Evolutionary conservation across 2,888 invertebrate genomes (phyloP).

Genomic region (Drosophila rubida): DNA sequence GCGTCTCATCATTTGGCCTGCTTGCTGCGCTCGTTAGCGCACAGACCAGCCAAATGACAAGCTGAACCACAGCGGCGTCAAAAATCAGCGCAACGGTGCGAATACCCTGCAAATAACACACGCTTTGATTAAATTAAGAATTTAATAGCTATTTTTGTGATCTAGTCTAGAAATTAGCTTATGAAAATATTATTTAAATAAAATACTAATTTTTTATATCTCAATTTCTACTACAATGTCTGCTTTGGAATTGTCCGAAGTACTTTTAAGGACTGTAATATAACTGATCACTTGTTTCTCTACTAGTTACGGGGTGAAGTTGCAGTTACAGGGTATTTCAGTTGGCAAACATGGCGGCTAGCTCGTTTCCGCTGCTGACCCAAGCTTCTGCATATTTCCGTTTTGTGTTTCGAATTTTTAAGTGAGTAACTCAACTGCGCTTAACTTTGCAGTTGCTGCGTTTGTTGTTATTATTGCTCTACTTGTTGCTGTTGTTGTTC

Average conservation of each 20-base stretch:
- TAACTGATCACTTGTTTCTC: not conserved
- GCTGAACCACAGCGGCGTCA: constrained; percentile 7
- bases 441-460: constrained; percentile 40
- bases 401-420: constrained; percentile 82
- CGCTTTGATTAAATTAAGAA: not conserved
- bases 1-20: constrained; percentile 43
- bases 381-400: constrained; percentile 82
- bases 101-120: constrained; percentile 23
- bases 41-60: constrained; percentile 8
- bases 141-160: too few species aligned
- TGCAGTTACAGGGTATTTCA: constrained; percentile 8
- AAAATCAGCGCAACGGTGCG: not conserved
- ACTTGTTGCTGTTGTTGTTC: constrained; percentile 19
- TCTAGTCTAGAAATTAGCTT: too few species aligned
- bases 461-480: constrained; percentile 30
- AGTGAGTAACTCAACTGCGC: constrained; percentile 72
- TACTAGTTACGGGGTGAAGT: not conserved
- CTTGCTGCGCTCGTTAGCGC: constrained; percentile 63
- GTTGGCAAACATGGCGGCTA: constrained; percentile 59
- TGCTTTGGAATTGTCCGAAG: too few species aligned
- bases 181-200: too few species aligned
- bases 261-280: too few species aligned
- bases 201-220: too few species aligned
- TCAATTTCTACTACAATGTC: too few species aligned
- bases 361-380: constrained; percentile 78